Conservation (phyloP, 2,888 invertebrate genomes). For the Microctonus aethiopoides region DNA sequence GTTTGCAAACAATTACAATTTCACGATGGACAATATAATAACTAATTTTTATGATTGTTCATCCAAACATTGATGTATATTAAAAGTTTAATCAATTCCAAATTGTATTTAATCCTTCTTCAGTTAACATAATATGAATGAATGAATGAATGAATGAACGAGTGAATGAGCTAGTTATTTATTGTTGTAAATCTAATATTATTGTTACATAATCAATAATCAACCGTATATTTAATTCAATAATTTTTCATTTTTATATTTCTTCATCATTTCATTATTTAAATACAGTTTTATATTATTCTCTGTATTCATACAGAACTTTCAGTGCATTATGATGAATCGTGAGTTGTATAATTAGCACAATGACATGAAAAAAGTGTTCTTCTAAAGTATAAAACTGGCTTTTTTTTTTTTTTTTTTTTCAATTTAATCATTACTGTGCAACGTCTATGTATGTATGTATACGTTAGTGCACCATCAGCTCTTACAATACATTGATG, state of each 20-base stretch:
- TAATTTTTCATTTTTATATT: background rate
- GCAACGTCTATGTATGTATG: no score
- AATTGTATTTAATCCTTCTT: no score
- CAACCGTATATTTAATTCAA: background rate
- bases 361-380: background rate
- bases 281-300: no score
- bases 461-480: background rate
- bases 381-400: background rate
- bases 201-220: constrained; percentile 12
- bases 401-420: background rate
- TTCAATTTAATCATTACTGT: no score
- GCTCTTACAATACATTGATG: background rate
- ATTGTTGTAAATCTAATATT: constrained; percentile 4
- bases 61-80: no score
- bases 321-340: no score
- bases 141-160: constrained; percentile 3
- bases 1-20: no score
- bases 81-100: no score
- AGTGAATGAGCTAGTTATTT: no score
- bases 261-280: background rate
- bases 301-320: no score
- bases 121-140: background rate
- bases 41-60: no score
- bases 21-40: no score
- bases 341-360: background rate